Evolutionary conservation across 2,888 invertebrate species (phyloP).

Genomic region (Cryptocheilus praepositus): DNA sequence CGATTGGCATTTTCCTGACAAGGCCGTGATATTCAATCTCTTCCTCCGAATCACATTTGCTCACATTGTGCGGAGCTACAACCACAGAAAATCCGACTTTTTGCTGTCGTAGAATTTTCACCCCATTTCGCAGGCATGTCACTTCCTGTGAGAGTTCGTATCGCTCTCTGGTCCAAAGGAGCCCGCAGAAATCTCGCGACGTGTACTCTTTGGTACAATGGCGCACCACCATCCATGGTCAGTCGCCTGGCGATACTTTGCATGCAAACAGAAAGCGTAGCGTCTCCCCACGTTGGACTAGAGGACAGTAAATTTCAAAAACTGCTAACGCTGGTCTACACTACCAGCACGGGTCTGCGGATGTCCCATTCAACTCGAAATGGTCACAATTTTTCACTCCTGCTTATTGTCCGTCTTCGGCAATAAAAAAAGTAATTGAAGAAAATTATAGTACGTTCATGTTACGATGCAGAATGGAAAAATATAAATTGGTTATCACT

Average conservation of each 20-base stretch:
- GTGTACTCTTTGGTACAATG: slow-evolving; percentile 46
- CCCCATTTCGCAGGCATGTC: slow-evolving; percentile 60
- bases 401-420: too few species aligned
- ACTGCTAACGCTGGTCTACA: slow-evolving; percentile 39
- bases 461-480: too few species aligned
- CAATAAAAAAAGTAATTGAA: too few species aligned
- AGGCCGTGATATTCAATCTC: too few species aligned
- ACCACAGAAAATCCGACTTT: slow-evolving; percentile 28
- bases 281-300: slow-evolving; percentile 36
- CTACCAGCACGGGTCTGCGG: too few species aligned
- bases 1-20: too few species aligned
- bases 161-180: slow-evolving; percentile 48
- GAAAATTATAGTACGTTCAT: too few species aligned
- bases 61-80: background rate
- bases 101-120: slow-evolving; percentile 54
- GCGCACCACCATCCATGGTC: slow-evolving; percentile 47
- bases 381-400: too few species aligned
- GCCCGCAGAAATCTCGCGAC: slow-evolving; percentile 29
- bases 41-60: too few species aligned
- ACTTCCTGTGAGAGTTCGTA: slow-evolving; percentile 56
- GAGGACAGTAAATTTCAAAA: slow-evolving; percentile 53
- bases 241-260: slow-evolving; percentile 56
- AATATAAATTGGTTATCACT: too few species aligned
- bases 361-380: too few species aligned
- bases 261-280: slow-evolving; percentile 58